Conservation (phyloP, 2,797 vertebrate genomes). For the Ficedula albicollis region DNA sequence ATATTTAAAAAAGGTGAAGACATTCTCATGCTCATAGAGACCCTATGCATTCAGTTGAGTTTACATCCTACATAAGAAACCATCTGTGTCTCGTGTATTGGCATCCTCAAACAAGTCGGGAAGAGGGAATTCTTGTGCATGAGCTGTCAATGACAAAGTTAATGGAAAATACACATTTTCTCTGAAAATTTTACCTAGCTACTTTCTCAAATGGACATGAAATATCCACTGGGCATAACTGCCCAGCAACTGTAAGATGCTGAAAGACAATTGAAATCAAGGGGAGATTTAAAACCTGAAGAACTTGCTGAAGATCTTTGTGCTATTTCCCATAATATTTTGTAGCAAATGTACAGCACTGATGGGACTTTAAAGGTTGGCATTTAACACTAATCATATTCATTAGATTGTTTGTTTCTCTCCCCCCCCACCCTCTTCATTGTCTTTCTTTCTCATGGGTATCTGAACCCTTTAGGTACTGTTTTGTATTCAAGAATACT, state of each 20-base stretch:
- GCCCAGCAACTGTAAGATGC: not conserved
- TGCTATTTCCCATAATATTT: not conserved
- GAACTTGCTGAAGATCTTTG: not conserved
- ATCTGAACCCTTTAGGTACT: too few relatives aligned
- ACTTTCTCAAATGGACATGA: not conserved
- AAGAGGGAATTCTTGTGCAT: not conserved
- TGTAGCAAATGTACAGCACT: not conserved
- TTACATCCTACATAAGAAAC: not conserved
- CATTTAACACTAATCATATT: not conserved
- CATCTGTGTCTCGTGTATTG: not conserved
- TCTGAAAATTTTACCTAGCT: not conserved
- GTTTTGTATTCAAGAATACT: too few relatives aligned
- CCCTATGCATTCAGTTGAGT: not conserved
- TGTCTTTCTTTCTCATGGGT: too few relatives aligned
- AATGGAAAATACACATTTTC: not conserved
- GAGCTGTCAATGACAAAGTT: not conserved
- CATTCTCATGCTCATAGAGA: not conserved
- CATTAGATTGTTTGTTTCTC: not conserved
- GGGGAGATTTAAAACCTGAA: not conserved
- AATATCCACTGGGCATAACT: not conserved
- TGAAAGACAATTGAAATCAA: not conserved
- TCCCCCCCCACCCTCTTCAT: fast-evolving
- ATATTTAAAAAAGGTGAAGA: not conserved
- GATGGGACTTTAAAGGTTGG: not conserved
- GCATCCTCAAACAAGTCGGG: not conserved